A percentile compares a stretch with the other conserved stretches of the same genome.
These are phyloP conservation scores for Manis crassicaudata DNA, from an alignment of 2,797 vertebrate species.

Conservation along the genomic window DNA sequence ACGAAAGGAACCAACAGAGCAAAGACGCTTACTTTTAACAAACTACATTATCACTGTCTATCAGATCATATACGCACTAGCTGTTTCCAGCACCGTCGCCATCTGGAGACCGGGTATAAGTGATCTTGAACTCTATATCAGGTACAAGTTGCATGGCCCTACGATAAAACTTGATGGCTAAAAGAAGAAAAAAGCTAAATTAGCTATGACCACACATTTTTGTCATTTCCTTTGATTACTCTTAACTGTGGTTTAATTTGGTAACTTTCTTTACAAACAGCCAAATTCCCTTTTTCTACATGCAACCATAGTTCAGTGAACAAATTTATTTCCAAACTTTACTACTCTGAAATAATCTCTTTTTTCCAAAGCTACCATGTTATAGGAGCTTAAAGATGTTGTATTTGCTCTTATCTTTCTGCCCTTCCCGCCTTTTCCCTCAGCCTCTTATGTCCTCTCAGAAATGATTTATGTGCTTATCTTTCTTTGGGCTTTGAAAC, in stretches of 20 bases:
- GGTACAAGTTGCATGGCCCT: conserved; percentile 98
- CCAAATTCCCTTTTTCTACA: conserved; percentile 40
- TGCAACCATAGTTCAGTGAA: conserved; percentile 14
- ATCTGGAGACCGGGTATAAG: conserved; percentile 94
- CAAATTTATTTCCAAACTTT: conserved; percentile 31
- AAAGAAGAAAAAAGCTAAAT: conserved; percentile 83
- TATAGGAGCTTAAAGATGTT: not conserved
- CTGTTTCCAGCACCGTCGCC: conserved; percentile 90
- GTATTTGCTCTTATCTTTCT: not conserved
- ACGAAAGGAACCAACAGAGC: not conserved
- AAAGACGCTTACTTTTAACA: conserved; percentile 63
- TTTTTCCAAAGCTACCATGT: not conserved
- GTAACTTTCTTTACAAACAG: conserved; percentile 54
- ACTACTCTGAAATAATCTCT: not conserved
- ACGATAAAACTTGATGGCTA: conserved; percentile 99
- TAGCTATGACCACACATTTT: conserved; percentile 65
- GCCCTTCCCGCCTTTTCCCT: not conserved
- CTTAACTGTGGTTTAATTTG: conserved; percentile 47
- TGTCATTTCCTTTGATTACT: conserved; percentile 56
- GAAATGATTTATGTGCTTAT: not conserved
- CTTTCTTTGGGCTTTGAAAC: conserved; percentile 1
- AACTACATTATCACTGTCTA: conserved; percentile 39
- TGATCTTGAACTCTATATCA: conserved; percentile 98
- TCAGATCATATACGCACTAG: conserved; percentile 89
- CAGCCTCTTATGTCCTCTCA: not conserved